phyloP scores from a whole-genome alignment of 2,113 vertebrate species.

The Apteryx mantelli region DNA sequence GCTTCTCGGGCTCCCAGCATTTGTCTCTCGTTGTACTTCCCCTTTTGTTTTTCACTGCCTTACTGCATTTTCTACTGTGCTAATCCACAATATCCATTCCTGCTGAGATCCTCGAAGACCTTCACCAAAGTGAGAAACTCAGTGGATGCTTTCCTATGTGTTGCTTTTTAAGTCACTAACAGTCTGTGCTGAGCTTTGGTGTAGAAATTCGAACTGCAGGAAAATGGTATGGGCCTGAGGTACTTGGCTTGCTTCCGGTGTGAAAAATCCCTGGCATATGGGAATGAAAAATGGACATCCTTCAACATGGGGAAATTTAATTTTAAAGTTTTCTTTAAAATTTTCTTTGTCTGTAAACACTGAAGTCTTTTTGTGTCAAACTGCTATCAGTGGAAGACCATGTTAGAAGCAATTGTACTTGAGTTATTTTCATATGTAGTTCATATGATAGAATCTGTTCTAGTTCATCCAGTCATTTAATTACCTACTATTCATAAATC shows the following conservation, averaged over 20 bases:
- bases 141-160: neutral
- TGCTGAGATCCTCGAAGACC: neutral
- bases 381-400: neutral
- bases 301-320: neutral
- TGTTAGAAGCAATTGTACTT: neutral
- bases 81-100: neutral
- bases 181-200: neutral
- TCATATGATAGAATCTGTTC: neutral
- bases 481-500: slow-evolving; percentile 5
- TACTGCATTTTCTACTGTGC: neutral
- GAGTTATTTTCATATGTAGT: neutral
- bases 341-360: neutral
- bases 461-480: neutral
- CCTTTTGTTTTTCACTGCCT: neutral
- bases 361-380: neutral
- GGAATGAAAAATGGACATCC: neutral
- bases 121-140: neutral
- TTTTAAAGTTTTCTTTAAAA: neutral
- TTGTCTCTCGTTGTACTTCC: neutral
- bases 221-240: neutral
- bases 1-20: neutral
- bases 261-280: neutral
- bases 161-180: neutral
- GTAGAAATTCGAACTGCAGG: neutral
- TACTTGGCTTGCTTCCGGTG: fast-evolving